Evolutionary conservation across 2,797 vertebrate species (phyloP).

Genomic region (Peromyscus aztecus): DNA sequence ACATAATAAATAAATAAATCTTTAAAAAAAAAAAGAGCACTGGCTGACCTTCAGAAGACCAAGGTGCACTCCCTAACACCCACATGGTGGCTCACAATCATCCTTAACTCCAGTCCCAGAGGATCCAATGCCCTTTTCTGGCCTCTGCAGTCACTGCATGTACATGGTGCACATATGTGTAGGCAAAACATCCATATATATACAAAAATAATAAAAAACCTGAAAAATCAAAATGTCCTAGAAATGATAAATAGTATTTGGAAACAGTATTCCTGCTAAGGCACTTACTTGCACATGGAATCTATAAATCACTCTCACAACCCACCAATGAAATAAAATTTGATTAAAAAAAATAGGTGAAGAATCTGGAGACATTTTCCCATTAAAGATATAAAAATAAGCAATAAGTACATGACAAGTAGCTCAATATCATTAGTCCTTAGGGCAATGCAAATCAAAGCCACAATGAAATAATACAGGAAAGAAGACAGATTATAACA

Average conservation of each 20-base stretch:
- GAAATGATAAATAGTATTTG: neutral
- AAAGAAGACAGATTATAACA: neutral
- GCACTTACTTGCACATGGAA: neutral
- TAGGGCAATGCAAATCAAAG: neutral
- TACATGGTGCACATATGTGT: neutral
- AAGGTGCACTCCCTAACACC: neutral
- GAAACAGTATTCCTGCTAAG: neutral
- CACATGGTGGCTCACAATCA: neutral
- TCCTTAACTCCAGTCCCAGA: neutral
- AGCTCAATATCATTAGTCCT: neutral
- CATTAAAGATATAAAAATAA: neutral
- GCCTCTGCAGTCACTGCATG: neutral
- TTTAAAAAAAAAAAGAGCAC: too few species aligned
- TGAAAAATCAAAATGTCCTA: neutral
- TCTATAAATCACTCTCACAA: neutral
- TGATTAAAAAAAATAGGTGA: neutral
- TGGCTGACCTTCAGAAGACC: neutral
- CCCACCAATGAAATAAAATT: neutral
- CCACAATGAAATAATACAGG: neutral
- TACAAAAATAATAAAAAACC: neutral
- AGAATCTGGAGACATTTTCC: neutral
- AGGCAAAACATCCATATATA: neutral
- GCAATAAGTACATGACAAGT: neutral
- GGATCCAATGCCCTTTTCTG: neutral
- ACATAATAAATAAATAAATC: too few species aligned